Base-by-base conservation (phyloP, 2,113 vertebrate species). In the Tympanuchus pallidicinctus region DNA sequence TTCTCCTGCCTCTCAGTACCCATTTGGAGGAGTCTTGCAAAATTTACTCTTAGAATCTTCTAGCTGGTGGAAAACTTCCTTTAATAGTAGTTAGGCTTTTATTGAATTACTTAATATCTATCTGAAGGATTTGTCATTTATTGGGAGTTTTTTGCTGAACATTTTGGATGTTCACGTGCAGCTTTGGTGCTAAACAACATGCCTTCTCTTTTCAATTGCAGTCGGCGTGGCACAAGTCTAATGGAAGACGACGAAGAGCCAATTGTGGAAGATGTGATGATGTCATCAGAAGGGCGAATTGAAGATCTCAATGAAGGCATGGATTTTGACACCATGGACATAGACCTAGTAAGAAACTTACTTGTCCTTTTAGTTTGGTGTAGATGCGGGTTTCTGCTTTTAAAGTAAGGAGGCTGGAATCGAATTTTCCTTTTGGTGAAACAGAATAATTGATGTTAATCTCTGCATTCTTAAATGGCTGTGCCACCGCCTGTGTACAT, bases 271-370 rank as follows among this genome's bases (percentile, higher is more conserved):
- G 99, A 99, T 74, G 99, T 99, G 93, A 99, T 99, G 99, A 99
- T 99, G 99, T 99, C 99, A 75, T 99, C 99, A 50, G 99, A 99
- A 97, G 99, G 99, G 72, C 98, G 99, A 79, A 99, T 99, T 97
- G 99, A 99, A 90, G 99, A 99, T 97, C 99, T 99, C 91, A 99
- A 99, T 45, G 99, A 99, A 97, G 99, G 99, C 97, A 99, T 99
- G 99, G 99, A 99, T 97, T 99, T 99, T 65, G 99, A 99, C 95
- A 99, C 99, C 96, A 99, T 99, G 99, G 99, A 99, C 97, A 99
- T 99, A 97, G 99, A 99, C 96, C 97, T 99, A 99, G 99, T 99
- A 98, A 98, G 98, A 95, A 85, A 86, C 74, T 27, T 59, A 20
- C 14, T 73, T 73, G 13, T 32, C 25, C 30, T 64, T 18, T 43